These are phyloP conservation scores for Meghimatium bilineatum DNA, from an alignment of 2,888 invertebrate species.

Conservation along the genomic window DNA sequence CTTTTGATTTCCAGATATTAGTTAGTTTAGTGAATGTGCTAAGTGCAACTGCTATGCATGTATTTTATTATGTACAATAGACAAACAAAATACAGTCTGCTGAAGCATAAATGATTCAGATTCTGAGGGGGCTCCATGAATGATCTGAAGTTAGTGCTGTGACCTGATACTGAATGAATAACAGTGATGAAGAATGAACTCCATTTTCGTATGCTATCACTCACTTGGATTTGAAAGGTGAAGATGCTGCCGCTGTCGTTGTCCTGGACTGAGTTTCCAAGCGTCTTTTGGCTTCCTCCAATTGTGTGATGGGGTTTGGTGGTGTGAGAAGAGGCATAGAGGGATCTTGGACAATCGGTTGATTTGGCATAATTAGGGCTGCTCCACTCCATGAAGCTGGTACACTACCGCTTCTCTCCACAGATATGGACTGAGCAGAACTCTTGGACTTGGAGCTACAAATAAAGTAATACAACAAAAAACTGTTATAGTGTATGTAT, in stretches of 20 bases:
- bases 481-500: too few relatives aligned
- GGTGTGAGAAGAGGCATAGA: constrained; percentile 83
- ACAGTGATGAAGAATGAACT: neutral
- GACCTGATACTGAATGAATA: too few relatives aligned
- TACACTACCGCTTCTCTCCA: constrained; percentile 77
- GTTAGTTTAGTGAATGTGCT: too few relatives aligned
- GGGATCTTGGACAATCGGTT: constrained; percentile 78
- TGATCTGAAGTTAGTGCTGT: too few relatives aligned
- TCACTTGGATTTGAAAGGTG: constrained; percentile 75
- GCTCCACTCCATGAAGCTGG: constrained; percentile 57
- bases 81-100: too few relatives aligned
- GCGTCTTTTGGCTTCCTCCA: constrained; percentile 86
- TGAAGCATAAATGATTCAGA: too few relatives aligned
- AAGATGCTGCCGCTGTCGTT: constrained; percentile 48
- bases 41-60: too few relatives aligned
- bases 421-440: constrained; percentile 81
- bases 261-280: constrained; percentile 80
- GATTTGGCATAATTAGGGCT: constrained; percentile 67
- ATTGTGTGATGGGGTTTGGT: constrained; percentile 84
- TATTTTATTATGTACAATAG: too few relatives aligned
- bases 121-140: too few relatives aligned
- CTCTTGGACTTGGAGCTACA: constrained; percentile 54
- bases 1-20: too few relatives aligned
- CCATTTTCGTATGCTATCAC: constrained; percentile 43
- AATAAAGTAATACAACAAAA: too few relatives aligned